Conservation (phyloP, 2,113 vertebrate species). For the Pachycephala philippinensis region DNA sequence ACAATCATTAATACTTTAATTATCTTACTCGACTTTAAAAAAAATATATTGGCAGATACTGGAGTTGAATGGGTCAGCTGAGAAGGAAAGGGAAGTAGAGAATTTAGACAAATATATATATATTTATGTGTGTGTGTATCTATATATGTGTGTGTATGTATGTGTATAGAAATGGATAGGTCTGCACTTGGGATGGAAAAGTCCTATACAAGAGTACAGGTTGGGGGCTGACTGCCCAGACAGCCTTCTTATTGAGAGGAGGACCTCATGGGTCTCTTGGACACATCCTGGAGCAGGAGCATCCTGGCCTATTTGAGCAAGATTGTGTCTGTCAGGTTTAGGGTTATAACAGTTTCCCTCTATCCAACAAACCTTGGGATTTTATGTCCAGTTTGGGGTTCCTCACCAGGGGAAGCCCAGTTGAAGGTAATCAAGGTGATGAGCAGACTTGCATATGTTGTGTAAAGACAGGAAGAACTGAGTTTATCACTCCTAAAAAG, state of each 20-base stretch:
- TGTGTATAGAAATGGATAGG: neutral
- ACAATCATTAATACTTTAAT: neutral
- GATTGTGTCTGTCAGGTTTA: neutral
- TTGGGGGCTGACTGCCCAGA: neutral
- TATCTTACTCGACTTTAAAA: neutral
- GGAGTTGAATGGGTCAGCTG: neutral
- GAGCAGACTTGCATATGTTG: accelerated
- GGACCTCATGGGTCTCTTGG: neutral
- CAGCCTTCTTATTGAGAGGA: neutral
- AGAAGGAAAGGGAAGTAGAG: neutral
- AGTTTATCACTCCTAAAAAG: neutral
- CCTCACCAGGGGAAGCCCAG: neutral
- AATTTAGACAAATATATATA: neutral
- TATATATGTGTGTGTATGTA: accelerated
- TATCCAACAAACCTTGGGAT: neutral
- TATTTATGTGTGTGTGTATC: accelerated
- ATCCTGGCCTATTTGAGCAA: neutral
- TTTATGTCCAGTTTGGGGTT: neutral
- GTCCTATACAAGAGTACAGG: neutral
- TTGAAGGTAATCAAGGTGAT: neutral
- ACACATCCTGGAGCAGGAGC: neutral
- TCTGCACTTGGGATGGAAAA: neutral
- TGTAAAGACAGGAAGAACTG: neutral
- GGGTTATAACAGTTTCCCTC: neutral
- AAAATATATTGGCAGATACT: neutral